phyloP scores from a whole-genome alignment of 2,888 invertebrate species.

The Himalopsyche tibetana region DNA sequence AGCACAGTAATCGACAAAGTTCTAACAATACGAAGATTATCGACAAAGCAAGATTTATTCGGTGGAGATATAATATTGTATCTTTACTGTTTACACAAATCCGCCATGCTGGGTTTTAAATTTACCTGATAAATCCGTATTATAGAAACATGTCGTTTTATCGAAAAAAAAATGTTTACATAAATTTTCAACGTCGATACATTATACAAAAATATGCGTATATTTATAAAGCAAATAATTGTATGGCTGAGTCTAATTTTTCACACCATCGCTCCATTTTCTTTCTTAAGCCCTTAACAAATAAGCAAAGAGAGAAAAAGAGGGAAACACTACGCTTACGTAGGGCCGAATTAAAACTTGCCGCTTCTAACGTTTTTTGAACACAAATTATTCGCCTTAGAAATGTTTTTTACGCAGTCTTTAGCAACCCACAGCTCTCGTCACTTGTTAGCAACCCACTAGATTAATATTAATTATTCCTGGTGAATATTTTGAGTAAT shows the following conservation, averaged over 20 bases:
- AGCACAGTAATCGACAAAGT: no score
- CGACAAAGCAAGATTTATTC: no score
- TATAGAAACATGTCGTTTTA: no score
- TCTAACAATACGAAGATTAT: no score
- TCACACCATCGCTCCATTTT: neutral
- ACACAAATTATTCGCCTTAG: neutral
- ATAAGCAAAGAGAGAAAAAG: neutral
- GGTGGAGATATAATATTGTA: no score
- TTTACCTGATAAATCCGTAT: no score
- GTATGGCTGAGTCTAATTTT: neutral
- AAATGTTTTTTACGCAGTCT: neutral
- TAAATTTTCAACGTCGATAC: no score
- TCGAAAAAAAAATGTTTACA: no score
- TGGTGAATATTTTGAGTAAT: neutral
- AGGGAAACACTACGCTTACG: neutral
- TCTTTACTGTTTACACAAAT: no score
- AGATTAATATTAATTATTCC: conserved; percentile 15
- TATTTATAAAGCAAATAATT: neutral
- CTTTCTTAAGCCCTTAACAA: neutral
- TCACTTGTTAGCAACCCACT: neutral
- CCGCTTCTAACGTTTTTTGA: conserved; percentile 24
- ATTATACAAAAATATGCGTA: no score
- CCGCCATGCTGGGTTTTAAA: no score
- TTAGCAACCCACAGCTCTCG: neutral
- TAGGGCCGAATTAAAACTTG: neutral